Percentiles rank a stretch among this genome's conserved stretches.
Conservation (phyloP, 2,888 invertebrate species). For the Amblyjoppa fuscipennis region DNA sequence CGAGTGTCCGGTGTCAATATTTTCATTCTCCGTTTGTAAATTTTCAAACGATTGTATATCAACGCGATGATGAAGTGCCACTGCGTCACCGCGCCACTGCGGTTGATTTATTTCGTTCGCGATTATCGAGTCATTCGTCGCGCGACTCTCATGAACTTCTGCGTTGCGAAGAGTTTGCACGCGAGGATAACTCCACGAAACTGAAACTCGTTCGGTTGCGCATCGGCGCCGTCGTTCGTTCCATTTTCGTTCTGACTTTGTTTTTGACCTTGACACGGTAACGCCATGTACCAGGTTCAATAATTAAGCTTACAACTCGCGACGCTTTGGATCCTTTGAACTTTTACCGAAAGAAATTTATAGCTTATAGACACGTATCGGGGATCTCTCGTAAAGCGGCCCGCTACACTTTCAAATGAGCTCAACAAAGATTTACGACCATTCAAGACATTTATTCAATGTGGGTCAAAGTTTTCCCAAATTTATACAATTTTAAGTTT, state of each 20-base stretch:
- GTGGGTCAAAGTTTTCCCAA: neutral
- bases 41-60: constrained; percentile 22
- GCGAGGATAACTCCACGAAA: constrained; percentile 52
- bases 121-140: constrained; percentile 44
- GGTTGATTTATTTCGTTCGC: constrained; percentile 56
- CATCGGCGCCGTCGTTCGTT: constrained; percentile 53
- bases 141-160: constrained; percentile 13
- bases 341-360: constrained; percentile 38
- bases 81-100: neutral
- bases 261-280: constrained; percentile 71
- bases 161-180: constrained; percentile 45
- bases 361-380: neutral
- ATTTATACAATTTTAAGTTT: neutral
- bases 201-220: constrained; percentile 41
- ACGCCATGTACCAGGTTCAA: constrained; percentile 69
- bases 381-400: neutral
- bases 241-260: constrained; percentile 65
- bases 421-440: neutral
- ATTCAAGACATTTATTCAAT: neutral
- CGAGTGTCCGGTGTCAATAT: neutral
- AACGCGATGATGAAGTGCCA: constrained; percentile 28
- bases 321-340: constrained; percentile 53
- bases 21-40: constrained; percentile 21
- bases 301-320: constrained; percentile 65
- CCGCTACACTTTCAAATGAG: too few species aligned